Conservation (phyloP, 2,797 vertebrate genomes). For the Salarias fasciatus region DNA sequence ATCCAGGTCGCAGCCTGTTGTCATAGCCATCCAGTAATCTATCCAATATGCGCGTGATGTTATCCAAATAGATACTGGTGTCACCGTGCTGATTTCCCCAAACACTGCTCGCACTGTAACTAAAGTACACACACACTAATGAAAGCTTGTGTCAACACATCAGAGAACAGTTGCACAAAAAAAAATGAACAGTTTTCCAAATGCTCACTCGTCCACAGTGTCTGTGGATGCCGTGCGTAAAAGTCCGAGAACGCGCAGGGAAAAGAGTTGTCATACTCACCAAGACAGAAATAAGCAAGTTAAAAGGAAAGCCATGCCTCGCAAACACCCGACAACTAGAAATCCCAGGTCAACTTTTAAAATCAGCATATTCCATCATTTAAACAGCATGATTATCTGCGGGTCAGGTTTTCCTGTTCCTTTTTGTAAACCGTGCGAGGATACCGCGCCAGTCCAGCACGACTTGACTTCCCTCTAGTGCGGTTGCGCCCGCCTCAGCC, state of each 20-base stretch:
- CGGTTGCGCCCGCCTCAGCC: conserved; percentile 80
- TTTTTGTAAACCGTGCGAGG: conserved; percentile 64
- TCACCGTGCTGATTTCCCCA: conserved; percentile 78
- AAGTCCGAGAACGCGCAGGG: conserved; percentile 63
- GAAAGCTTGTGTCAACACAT: conserved; percentile 13
- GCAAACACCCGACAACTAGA: conserved; percentile 58
- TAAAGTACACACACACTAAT: conserved; percentile 47
- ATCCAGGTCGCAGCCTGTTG: conserved; percentile 94
- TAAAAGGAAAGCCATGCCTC: conserved; percentile 87
- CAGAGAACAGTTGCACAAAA: conserved; percentile 8
- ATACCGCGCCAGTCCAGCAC: conserved; percentile 76
- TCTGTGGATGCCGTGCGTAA: conserved; percentile 61
- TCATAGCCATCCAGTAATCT: conserved; percentile 95
- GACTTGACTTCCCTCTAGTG: conserved; percentile 78
- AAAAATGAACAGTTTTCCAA: conserved; percentile 35
- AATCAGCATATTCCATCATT: conserved; percentile 77
- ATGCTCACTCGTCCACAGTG: conserved; percentile 25
- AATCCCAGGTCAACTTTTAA: conserved; percentile 82
- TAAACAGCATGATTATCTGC: conserved; percentile 60
- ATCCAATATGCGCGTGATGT: conserved; percentile 93
- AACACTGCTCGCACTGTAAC: conserved; percentile 80
- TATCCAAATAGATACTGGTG: conserved; percentile 88
- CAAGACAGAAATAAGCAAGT: conserved; percentile 86
- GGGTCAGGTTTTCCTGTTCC: conserved; percentile 56
- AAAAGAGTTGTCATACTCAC: conserved; percentile 84